Evolutionary conservation across 1,140 invertebrate species (phyloP).

Genomic region (Leptinotarsa lineolata): DNA sequence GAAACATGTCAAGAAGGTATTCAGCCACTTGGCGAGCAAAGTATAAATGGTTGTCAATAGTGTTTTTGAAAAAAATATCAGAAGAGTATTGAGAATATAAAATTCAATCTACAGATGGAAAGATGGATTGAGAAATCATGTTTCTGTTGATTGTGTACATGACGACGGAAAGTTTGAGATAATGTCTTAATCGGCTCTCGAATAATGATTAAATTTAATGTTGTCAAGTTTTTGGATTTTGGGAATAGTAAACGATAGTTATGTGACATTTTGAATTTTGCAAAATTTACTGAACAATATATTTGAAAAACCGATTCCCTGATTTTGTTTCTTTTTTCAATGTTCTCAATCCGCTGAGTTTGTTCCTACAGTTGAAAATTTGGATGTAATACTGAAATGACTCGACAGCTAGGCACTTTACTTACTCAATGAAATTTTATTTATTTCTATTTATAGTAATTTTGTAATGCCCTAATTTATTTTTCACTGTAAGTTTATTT

Average conservation of each 20-base stretch:
- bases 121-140: no score
- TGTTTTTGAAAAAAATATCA: slow-evolving; percentile 11
- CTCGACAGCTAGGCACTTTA: neutral
- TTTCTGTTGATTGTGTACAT: neutral
- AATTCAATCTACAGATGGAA: no score
- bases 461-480: slow-evolving; percentile 23
- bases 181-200: neutral
- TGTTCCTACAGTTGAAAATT: slow-evolving; percentile 5
- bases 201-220: neutral
- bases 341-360: neutral
- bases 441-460: slow-evolving; percentile 30
- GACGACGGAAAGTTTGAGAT: neutral
- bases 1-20: slow-evolving; percentile 64
- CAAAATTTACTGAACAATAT: neutral
- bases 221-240: neutral
- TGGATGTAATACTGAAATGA: neutral
- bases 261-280: neutral
- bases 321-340: slow-evolving; percentile 1
- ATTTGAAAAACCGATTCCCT: neutral
- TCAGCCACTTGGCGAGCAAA: slow-evolving; percentile 45
- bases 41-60: neutral
- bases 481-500: slow-evolving; percentile 30
- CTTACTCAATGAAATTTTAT: slow-evolving; percentile 21
- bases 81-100: no score
- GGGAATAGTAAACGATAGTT: neutral